phyloP scores from a whole-genome alignment of 2,113 vertebrate genomes.

The Marmota monax region DNA sequence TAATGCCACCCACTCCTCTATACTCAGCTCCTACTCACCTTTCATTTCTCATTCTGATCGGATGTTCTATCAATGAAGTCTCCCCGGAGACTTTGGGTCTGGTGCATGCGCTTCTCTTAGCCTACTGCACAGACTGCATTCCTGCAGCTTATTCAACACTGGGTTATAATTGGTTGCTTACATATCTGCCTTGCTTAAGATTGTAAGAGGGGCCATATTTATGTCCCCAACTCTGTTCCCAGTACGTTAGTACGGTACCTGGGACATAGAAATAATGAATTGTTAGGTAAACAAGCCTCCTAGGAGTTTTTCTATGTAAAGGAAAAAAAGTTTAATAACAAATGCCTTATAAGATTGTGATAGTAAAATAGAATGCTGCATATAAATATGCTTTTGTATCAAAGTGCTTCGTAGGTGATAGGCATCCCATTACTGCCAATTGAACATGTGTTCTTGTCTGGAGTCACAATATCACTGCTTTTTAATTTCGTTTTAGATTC shows the following conservation, averaged over 20 bases:
- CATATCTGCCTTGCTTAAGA: not conserved
- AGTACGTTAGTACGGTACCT: not conserved
- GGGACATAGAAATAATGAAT: not conserved
- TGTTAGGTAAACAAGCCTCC: constrained; percentile 1
- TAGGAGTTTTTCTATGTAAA: not conserved
- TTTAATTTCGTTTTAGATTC: not conserved
- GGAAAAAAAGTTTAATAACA: not conserved
- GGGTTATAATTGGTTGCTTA: not conserved
- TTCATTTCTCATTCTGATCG: not conserved
- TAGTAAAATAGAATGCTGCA: not conserved
- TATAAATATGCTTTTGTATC: not conserved
- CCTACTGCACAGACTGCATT: not conserved
- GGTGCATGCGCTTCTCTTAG: not conserved
- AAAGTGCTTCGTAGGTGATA: not conserved
- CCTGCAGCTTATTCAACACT: not conserved
- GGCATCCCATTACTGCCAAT: not conserved
- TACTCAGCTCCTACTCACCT: not conserved
- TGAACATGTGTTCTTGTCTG: not conserved
- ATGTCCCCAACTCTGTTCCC: not conserved
- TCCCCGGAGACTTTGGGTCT: not conserved
- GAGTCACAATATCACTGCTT: not conserved
- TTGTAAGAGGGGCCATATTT: not conserved
- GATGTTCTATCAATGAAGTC: not conserved
- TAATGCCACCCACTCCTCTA: too few species aligned
- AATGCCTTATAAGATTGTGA: not conserved